phyloP scores from a whole-genome alignment of 2,888 invertebrate genomes.

The Drosophila melanosoma region DNA sequence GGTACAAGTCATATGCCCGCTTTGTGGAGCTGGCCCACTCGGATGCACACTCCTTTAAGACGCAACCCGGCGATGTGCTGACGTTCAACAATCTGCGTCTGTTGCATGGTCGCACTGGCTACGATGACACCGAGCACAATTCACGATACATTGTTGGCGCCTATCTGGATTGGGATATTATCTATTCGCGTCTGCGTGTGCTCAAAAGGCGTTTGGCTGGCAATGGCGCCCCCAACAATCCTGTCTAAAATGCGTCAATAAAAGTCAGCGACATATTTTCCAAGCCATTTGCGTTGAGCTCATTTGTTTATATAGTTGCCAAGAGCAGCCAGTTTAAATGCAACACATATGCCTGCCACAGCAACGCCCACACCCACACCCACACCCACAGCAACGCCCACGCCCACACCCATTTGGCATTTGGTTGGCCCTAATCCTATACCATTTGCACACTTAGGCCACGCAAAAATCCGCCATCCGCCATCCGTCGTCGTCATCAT shows the following conservation, averaged over 20 bases:
- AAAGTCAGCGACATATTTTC: slow-evolving; percentile 71
- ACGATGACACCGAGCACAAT: slow-evolving; percentile 87
- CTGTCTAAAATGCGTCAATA: slow-evolving; percentile 34
- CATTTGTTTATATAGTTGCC: slow-evolving; percentile 67
- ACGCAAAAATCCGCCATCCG: slow-evolving; percentile 13
- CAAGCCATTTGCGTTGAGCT: slow-evolving; percentile 67
- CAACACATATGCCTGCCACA: slow-evolving; percentile 34
- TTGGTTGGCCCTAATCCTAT: slow-evolving; percentile 8
- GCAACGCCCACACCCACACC: neutral
- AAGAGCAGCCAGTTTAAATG: neutral
- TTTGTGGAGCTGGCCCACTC: slow-evolving; percentile 88
- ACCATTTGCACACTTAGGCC: neutral
- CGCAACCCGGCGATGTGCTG: slow-evolving; percentile 88
- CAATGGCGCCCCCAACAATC: neutral
- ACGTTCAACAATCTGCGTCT: slow-evolving; percentile 91
- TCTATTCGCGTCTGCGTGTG: slow-evolving; percentile 87
- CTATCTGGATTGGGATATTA: slow-evolving; percentile 92
- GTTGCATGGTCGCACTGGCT: slow-evolving; percentile 89
- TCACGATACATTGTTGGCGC: slow-evolving; percentile 89
- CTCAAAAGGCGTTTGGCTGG: slow-evolving; percentile 62
- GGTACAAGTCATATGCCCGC: slow-evolving; percentile 89
- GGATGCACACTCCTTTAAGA: slow-evolving; percentile 88
- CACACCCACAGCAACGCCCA: neutral
- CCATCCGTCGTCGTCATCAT: slow-evolving; percentile 3
- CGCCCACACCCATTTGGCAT: neutral